Conservation (phyloP, 2,888 invertebrate species). For the Rhingia rostrata region DNA sequence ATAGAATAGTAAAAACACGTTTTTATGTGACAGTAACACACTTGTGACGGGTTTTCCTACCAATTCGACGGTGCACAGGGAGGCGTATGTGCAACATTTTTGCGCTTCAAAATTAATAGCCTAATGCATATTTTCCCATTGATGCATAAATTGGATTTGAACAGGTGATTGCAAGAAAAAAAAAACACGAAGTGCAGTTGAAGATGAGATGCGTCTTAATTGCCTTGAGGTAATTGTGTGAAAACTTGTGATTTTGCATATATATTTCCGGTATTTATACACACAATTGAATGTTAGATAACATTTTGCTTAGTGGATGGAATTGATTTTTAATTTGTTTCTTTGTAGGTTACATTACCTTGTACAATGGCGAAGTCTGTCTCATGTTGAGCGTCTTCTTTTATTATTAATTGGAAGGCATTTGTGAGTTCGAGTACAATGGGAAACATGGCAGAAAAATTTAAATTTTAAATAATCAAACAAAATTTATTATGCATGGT, state of each 20-base stretch:
- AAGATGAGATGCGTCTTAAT: neutral
- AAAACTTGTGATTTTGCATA: conserved; percentile 21
- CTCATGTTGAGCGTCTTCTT: conserved; percentile 11
- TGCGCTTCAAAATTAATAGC: conserved; percentile 46
- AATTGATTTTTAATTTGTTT: conserved; percentile 5
- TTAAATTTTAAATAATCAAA: conserved; percentile 42
- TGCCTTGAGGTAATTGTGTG: conserved; percentile 18
- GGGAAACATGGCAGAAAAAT: conserved; percentile 1
- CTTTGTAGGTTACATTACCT: conserved; percentile 1
- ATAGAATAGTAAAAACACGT: conserved; percentile 48
- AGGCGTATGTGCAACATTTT: conserved; percentile 66
- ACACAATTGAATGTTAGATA: conserved; percentile 5
- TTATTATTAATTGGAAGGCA: neutral
- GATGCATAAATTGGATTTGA: conserved; percentile 12
- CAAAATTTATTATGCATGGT: conserved; percentile 2
- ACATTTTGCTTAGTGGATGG: conserved; percentile 7
- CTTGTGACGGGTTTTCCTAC: conserved; percentile 31
- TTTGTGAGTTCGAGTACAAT: neutral
- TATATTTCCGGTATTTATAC: conserved; percentile 32
- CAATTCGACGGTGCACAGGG: conserved; percentile 23
- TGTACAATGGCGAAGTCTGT: conserved; percentile 19
- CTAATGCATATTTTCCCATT: conserved; percentile 7
- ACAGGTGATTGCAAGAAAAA: neutral
- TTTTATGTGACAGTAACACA: conserved; percentile 72
- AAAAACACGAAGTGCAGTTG: conserved; percentile 6